Base-by-base conservation (phyloP, 2,797 vertebrate species). In the Antrozous pallidus region DNA sequence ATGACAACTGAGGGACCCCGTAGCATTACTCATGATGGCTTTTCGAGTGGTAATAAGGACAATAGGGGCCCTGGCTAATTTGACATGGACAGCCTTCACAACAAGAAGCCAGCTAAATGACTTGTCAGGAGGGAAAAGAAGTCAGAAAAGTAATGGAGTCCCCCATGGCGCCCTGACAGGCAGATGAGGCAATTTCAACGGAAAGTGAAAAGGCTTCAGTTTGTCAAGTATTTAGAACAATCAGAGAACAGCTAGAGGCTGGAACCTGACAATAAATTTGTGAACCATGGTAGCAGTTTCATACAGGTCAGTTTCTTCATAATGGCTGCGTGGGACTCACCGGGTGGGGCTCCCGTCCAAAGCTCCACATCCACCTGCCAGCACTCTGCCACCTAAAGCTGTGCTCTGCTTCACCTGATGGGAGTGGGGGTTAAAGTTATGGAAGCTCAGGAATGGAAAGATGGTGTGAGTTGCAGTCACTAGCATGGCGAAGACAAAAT, bases 1-100 rank as follows among this genome's bases (percentile, higher is more conserved):
- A 99, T 99, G 99, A 99, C 99, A 99, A 99, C 99, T 99, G 99
- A 99, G 98, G 99, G 99, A 99, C 99, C 99, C 99, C 98, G 98
- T 99, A 99, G 99, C 99, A 99, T 99, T 99, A 98, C 99, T 99
- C 99, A 99, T 99, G 99, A 99, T 99, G 99, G 99, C 98, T 98
- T 99, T 99, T 99, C 99, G 97, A 99, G 98, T 99, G 98, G 98
- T 99, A 99, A 99, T 99, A 98, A 99, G 99, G 99, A 99, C 99
- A 99, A 99, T 99, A 98, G 99, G 99, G 99, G 99, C 98, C 98
- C 97, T 98, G 98, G 99, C 98, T 99, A 99, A 99, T 99, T 99
- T 99, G 99, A 99, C 98, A 99, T 99, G 99, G 99, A 99, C 99
- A 99, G 99, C 98, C 98, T 98, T 98, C 98, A 98, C 98, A 98